A percentile compares a stretch with the other conserved stretches of the same genome.
These are phyloP conservation scores for Pseudomyrmex concolor DNA, from an alignment of 1,140 invertebrate species.

Conservation along the genomic window DNA sequence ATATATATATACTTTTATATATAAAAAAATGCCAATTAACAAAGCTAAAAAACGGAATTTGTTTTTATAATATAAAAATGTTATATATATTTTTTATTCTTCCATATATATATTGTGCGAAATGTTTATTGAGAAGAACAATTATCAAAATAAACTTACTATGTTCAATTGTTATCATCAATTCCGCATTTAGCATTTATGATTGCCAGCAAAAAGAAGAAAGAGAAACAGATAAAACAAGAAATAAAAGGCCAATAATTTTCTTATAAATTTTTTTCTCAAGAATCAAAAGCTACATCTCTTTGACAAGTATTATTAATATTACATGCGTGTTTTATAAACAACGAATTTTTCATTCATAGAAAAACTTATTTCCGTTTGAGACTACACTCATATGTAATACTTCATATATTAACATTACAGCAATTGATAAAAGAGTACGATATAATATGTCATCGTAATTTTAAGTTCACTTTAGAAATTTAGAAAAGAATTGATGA, in stretches of 20 bases:
- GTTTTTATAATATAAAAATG: background rate
- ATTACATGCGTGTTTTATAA: constrained; percentile 40
- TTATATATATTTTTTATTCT: constrained; percentile 32
- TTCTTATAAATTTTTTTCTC: background rate
- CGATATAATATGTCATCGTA: background rate
- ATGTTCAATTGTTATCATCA: constrained; percentile 43
- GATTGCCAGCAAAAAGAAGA: background rate
- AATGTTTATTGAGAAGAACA: background rate
- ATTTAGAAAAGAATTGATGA: background rate
- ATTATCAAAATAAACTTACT: background rate
- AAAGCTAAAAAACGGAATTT: constrained; percentile 10
- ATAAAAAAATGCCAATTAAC: background rate
- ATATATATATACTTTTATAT: background rate
- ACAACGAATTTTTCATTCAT: constrained; percentile 66
- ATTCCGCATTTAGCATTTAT: constrained; percentile 3
- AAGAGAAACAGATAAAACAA: background rate
- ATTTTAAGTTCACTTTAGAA: constrained; percentile 37
- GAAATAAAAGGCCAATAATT: constrained; percentile 18
- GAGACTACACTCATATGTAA: background rate
- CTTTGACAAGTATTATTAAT: background rate
- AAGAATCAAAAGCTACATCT: constrained; percentile 2
- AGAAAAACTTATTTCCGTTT: constrained; percentile 37
- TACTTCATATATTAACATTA: constrained; percentile 13
- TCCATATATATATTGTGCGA: background rate
- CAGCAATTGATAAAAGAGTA: background rate